Evolutionary conservation across 2,113 vertebrate genomes (phyloP), one percentile per base, ranked within the genome.

Genomic region (Poecile atricapillus): DNA sequence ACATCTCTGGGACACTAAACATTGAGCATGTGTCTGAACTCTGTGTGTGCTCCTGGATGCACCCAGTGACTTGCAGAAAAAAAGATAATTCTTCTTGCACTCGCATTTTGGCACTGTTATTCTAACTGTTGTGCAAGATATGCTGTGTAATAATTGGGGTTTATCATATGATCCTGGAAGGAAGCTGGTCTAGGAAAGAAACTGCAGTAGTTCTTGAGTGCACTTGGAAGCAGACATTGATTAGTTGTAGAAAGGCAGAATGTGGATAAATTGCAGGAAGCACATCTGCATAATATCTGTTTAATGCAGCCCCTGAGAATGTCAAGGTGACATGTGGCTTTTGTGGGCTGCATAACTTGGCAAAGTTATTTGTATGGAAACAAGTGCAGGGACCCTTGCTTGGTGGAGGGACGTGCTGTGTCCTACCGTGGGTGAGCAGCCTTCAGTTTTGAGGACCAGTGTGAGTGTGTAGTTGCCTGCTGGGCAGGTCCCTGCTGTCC

Each of bases 341-440:
- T 62, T 59, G 25, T 37, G 15, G 46, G 21, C 67, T 60, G 1
- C 1, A 2, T 53, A 47, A 44, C 49, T 28, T 24, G 30, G n/a
- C 28, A 50, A 52, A 65, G 88, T 10, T 37, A 8, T 28, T 41
- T 30, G 27, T 44, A 3, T 27, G 64, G 53, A 50, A 89, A 70
- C 22, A 62, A 39, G 55, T 2, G 58, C 49, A 27, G 62, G 39
- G 4, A 9, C 11, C 33, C 11, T 30, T 55, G 30, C 37, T 25
- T 4, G 6, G 64, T 12, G 18, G 22, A 2, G 3, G 65, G 35
- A 50, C 0, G 0, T 10, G 23, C 10, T 81, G 22, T 4, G 14
- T 43, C 56, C 30, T 13, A 3, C 3, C 0, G 13, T 0, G 2
- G 27, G 37, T 2, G 2, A 28, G 35, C 50, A 65, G 43, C 43